A percentile compares a stretch with the other conserved stretches of the same genome.
Evolutionary conservation across 2,888 invertebrate species (phyloP).

Genomic region (Tenthredo notha): DNA sequence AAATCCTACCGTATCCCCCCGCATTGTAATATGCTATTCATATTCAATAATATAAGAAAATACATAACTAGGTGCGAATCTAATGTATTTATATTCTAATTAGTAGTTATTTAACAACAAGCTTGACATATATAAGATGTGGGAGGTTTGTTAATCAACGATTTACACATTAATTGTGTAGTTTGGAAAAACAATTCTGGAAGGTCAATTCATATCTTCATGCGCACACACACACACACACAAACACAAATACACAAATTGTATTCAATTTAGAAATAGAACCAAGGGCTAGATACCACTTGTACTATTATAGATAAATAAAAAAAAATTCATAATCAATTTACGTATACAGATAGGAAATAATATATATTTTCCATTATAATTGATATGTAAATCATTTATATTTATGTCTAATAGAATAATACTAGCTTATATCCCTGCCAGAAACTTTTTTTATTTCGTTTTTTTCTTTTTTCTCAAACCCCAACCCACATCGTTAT

Average conservation of each 20-base stretch:
- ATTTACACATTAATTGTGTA: background rate
- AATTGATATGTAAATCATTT: conserved; percentile 26
- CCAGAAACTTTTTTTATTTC: background rate
- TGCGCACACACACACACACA: background rate
- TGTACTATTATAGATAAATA: background rate
- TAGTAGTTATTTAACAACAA: conserved; percentile 45
- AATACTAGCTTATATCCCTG: background rate
- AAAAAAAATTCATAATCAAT: background rate
- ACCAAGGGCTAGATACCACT: background rate
- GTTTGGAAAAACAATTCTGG: background rate
- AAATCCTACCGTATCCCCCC: background rate
- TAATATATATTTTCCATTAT: background rate
- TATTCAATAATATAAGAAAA: conserved; percentile 30
- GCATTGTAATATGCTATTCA: background rate
- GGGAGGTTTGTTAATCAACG: conserved; percentile 19
- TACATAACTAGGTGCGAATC: conserved; percentile 33
- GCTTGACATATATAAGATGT: conserved; percentile 40
- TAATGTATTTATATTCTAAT: conserved; percentile 47
- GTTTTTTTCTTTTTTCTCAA: background rate
- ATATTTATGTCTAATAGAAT: background rate
- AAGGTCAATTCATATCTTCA: background rate
- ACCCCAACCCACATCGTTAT: conserved; percentile 29
- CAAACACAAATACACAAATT: background rate
- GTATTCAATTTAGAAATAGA: background rate
- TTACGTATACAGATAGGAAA: background rate